Evolutionary conservation across 2,888 invertebrate species (phyloP).

Genomic region (Pterobdella sp.): DNA sequence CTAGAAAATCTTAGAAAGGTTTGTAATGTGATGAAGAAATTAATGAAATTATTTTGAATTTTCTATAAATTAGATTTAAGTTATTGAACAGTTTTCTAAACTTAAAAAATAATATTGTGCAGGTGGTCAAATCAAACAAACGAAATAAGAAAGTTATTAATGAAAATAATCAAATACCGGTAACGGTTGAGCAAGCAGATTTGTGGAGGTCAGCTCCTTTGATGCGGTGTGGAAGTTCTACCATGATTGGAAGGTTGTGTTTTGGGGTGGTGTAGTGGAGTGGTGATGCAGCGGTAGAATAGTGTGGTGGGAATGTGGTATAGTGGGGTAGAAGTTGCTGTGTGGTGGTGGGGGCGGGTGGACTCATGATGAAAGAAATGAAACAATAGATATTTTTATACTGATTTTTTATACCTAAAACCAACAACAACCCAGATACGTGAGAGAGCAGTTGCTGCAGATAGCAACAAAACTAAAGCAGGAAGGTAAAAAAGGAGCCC

Average conservation of each 20-base stretch:
- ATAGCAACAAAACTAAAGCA: slow-evolving; percentile 21
- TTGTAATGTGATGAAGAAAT: not conserved
- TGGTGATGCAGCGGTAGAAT: not conserved
- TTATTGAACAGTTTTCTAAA: too few relatives aligned
- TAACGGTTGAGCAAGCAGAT: not conserved
- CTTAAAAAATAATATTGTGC: too few relatives aligned
- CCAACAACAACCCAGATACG: slow-evolving; percentile 9
- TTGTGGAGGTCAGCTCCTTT: slow-evolving; percentile 19
- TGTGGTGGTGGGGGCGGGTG: not conserved
- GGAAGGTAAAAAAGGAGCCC: slow-evolving; percentile 11
- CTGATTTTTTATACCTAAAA: not conserved
- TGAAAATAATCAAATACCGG: not conserved
- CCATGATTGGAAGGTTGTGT: slow-evolving; percentile 18
- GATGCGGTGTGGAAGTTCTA: slow-evolving; percentile 18
- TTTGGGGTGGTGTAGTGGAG: not conserved
- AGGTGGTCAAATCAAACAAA: not conserved
- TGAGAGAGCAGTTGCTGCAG: slow-evolving; percentile 23
- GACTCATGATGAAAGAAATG: not conserved
- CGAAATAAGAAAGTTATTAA: not conserved
- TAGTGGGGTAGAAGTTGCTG: not conserved
- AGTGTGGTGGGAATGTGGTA: not conserved
- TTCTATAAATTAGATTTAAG: too few relatives aligned
- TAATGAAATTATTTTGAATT: slow-evolving; percentile 12
- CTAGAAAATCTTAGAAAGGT: slow-evolving; percentile 8
- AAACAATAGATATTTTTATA: slow-evolving; percentile 1